phyloP scores from a whole-genome alignment of 2,113 vertebrate genomes.

The Columba janthina region DNA sequence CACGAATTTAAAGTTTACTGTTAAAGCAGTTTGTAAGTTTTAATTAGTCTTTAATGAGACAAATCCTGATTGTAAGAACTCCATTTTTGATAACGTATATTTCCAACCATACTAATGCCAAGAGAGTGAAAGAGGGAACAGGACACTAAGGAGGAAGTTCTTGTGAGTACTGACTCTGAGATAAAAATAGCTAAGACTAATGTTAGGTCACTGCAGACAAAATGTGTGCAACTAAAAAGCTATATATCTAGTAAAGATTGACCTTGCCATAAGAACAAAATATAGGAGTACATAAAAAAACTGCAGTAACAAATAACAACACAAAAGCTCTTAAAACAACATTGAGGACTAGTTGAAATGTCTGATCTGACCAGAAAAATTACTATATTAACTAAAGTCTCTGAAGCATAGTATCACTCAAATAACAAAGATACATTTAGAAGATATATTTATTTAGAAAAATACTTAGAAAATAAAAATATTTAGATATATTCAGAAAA shows the following conservation, averaged over 20 bases:
- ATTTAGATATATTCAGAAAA: too few species aligned
- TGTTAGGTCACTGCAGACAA: not conserved
- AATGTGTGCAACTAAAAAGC: not conserved
- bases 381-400: not conserved
- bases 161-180: not conserved
- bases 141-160: not conserved
- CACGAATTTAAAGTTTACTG: not conserved
- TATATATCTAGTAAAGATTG: not conserved
- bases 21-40: constrained; percentile 20
- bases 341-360: not conserved
- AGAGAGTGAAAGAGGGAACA: not conserved
- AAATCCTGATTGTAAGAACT: constrained; percentile 7
- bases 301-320: not conserved
- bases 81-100: not conserved
- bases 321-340: not conserved
- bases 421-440: not conserved
- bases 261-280: not conserved
- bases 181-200: not conserved
- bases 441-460: not conserved
- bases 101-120: not conserved
- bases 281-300: not conserved
- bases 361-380: not conserved
- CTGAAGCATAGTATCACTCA: not conserved
- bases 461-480: too few species aligned
- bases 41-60: constrained; percentile 27